phyloP scores from a whole-genome alignment of 2,888 invertebrate genomes.

The Aelia acuminata region DNA sequence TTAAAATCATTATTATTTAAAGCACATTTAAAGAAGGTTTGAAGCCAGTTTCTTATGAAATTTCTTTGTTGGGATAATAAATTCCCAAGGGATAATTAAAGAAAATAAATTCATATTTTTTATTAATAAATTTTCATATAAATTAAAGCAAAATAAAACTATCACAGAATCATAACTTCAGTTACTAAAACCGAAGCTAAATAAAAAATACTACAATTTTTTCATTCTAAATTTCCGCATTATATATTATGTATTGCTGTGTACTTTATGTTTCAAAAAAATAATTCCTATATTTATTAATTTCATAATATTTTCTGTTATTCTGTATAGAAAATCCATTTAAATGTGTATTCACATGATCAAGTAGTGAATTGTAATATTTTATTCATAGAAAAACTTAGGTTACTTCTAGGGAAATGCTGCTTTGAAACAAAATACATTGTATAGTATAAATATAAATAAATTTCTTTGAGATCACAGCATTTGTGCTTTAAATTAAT shows the following conservation, averaged over 20 bases:
- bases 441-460: not conserved
- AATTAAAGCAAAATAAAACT: not conserved
- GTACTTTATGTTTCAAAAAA: not conserved
- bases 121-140: not conserved
- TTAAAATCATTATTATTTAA: too few species aligned
- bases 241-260: not conserved
- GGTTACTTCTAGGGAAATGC: not conserved
- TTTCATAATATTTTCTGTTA: not conserved
- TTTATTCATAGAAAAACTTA: not conserved
- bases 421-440: not conserved
- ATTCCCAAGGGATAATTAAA: too few species aligned
- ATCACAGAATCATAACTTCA: constrained; percentile 3
- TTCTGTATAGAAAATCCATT: not conserved
- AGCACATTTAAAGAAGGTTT: too few species aligned
- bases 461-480: constrained; percentile 31
- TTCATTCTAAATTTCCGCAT: not conserved
- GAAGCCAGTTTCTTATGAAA: too few species aligned
- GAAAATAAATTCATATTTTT: not conserved
- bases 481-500: not conserved
- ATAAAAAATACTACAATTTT: not conserved
- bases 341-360: not conserved
- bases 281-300: not conserved
- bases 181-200: not conserved
- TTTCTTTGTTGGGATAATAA: too few species aligned
- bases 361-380: not conserved